Percentiles rank a stretch among this genome's conserved stretches.
Conservation (phyloP, 2,113 vertebrate genomes). For the Lamprotornis superbus region DNA sequence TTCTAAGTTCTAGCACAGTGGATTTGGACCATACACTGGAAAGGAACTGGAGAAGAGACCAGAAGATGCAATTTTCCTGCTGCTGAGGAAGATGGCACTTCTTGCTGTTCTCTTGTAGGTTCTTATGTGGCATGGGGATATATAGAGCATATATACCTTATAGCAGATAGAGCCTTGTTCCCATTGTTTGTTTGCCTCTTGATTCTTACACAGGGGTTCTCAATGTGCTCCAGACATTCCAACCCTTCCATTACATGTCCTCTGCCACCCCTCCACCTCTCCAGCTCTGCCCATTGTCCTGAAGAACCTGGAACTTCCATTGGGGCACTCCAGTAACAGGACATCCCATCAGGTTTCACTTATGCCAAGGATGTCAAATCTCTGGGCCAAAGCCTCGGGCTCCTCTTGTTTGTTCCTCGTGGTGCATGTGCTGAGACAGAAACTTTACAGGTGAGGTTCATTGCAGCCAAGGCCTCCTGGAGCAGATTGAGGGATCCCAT, state of each 20-base stretch:
- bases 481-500: not conserved
- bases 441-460: not conserved
- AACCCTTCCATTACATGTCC: not conserved
- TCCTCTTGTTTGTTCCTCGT: fast-evolving
- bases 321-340: not conserved
- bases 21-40: not conserved
- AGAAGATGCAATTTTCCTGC: not conserved
- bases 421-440: not conserved
- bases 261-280: not conserved
- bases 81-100: not conserved
- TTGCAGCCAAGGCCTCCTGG: fast-evolving
- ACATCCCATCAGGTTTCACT: not conserved
- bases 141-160: too few relatives aligned
- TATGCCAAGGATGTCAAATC: too few relatives aligned
- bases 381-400: not conserved
- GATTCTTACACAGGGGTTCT: not conserved
- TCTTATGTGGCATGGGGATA: too few relatives aligned
- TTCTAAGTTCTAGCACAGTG: not conserved
- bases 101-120: not conserved
- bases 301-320: not conserved
- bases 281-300: not conserved
- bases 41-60: not conserved
- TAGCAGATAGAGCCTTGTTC: not conserved
- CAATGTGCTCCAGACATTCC: not conserved
- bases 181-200: not conserved